These are phyloP conservation scores for Spodoptera frugiperda DNA, from an alignment of 1,140 invertebrate genomes.

Conservation along the genomic window DNA sequence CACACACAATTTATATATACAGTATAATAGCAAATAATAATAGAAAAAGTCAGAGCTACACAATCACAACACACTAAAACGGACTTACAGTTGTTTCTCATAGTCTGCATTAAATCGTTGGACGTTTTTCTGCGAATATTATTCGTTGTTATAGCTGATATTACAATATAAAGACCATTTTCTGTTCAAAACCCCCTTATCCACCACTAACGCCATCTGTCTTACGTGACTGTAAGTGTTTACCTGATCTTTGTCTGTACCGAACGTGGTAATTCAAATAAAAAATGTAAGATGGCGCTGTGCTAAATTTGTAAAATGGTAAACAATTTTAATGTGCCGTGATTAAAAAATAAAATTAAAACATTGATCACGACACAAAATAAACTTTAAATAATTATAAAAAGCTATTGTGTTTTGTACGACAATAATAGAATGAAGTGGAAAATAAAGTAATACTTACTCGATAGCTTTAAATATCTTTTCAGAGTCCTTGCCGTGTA, in stretches of 20 bases:
- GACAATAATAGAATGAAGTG: constrained; percentile 13
- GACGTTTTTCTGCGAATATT: constrained; percentile 81
- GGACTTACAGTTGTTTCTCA: constrained; percentile 81
- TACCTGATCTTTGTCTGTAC: too few species aligned
- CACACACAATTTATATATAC: too few species aligned
- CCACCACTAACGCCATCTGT: neutral
- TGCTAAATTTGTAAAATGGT: constrained; percentile 42
- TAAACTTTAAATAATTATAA: constrained; percentile 33
- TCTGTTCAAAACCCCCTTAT: neutral
- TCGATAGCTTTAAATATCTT: constrained; percentile 81
- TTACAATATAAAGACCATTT: neutral
- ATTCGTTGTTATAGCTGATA: constrained; percentile 1
- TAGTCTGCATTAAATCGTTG: constrained; percentile 82
- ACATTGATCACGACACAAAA: constrained; percentile 59
- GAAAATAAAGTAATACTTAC: constrained; percentile 61
- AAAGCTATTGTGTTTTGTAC: constrained; percentile 15
- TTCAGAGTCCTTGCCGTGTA: constrained; percentile 80
- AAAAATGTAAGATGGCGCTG: neutral
- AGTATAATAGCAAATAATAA: constrained; percentile 27
- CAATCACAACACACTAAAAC: constrained; percentile 84
- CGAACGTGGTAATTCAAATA: neutral
- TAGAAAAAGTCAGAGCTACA: constrained; percentile 45
- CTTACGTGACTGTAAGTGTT: neutral
- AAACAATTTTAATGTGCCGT: constrained; percentile 79
- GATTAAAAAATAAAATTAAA: constrained; percentile 61